Percentiles rank a stretch among this genome's conserved stretches.
phyloP scores from a whole-genome alignment of 2,797 vertebrate species.

The Lophotriccus pileatus region DNA sequence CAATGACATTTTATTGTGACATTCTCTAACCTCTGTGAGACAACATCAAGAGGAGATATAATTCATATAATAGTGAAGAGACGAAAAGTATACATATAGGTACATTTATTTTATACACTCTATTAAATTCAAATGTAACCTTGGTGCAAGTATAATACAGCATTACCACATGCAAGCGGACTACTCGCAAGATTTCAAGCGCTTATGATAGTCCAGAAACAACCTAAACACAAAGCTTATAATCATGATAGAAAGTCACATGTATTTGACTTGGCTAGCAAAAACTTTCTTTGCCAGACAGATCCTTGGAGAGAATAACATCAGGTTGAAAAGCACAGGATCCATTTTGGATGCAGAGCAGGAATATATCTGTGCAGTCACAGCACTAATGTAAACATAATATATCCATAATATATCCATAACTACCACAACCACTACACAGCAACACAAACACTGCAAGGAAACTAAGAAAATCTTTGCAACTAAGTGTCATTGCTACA shows the following conservation, averaged over 20 bases:
- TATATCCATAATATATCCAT: not conserved
- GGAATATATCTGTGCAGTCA: not conserved
- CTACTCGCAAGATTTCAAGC: not conserved
- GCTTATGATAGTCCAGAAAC: not conserved
- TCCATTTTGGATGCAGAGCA: not conserved
- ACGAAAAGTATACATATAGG: not conserved
- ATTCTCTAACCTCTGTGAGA: not conserved
- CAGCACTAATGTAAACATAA: not conserved
- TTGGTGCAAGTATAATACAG: not conserved
- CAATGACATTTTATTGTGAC: slow-evolving; percentile 3
- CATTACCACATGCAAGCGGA: not conserved
- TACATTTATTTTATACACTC: not conserved
- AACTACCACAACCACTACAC: not conserved
- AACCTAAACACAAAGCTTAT: not conserved
- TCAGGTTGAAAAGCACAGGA: not conserved
- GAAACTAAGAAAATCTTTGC: not conserved
- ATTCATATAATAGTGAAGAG: not conserved
- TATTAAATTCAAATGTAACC: not conserved
- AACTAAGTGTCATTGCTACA: not conserved
- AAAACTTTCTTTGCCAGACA: not conserved
- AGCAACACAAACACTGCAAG: not conserved
- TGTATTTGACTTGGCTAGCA: not conserved
- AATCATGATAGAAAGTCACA: not conserved
- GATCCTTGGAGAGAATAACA: not conserved
- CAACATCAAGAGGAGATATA: not conserved